phyloP scores from a whole-genome alignment of 1,140 invertebrate genomes.

The Neodiprion lecontei region DNA sequence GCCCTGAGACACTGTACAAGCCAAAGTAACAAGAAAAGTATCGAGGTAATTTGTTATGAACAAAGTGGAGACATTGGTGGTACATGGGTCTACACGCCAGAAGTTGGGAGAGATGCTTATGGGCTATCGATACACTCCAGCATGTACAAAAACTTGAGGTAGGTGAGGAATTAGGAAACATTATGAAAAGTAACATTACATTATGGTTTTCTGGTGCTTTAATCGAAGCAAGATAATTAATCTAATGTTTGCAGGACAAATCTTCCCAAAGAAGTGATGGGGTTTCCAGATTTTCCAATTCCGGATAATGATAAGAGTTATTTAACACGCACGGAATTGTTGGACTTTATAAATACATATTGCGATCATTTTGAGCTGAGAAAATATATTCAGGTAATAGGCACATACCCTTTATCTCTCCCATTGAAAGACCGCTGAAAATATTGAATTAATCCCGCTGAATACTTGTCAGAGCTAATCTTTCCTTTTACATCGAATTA shows the following conservation, averaged over 20 bases:
- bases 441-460: not conserved
- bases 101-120: slow-evolving; percentile 73
- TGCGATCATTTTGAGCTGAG: slow-evolving; percentile 74
- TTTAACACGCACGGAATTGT: slow-evolving; percentile 78
- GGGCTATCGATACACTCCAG: slow-evolving; percentile 85
- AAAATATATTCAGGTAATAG: slow-evolving; percentile 73
- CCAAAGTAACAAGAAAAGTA: slow-evolving; percentile 14
- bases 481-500: not conserved
- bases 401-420: slow-evolving; percentile 19
- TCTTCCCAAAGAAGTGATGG: slow-evolving; percentile 83
- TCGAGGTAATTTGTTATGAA: slow-evolving; percentile 52
- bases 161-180: slow-evolving; percentile 31
- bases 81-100: slow-evolving; percentile 84
- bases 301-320: slow-evolving; percentile 76
- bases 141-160: slow-evolving; percentile 87
- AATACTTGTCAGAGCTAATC: not conserved
- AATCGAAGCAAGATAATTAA: not conserved
- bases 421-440: not conserved
- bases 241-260: slow-evolving; percentile 72
- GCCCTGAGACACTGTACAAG: slow-evolving; percentile 66
- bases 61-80: slow-evolving; percentile 81
- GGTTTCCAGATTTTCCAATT: slow-evolving; percentile 77
- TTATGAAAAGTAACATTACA: too few relatives aligned
- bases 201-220: too few relatives aligned
- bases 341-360: slow-evolving; percentile 82